These are phyloP conservation scores for Rhopilema esculentum DNA, from an alignment of 30 jellyfish, hydroid and myxozoan genomes.

Conservation along the genomic window DNA sequence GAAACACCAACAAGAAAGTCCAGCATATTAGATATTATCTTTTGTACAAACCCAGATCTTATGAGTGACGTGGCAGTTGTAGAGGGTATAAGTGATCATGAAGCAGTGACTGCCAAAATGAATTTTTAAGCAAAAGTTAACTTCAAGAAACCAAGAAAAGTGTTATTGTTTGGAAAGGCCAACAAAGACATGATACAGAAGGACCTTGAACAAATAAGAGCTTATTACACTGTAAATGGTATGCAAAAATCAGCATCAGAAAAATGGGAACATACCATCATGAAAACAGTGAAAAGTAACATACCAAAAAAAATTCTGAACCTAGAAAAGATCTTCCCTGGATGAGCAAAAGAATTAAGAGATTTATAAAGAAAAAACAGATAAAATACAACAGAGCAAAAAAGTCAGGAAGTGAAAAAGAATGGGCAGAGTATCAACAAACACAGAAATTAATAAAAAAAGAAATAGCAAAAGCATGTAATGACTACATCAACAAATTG, in stretches of 20 bases:
- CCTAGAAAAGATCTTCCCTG: background rate
- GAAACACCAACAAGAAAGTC: constrained; percentile 27
- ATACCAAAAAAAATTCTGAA: background rate
- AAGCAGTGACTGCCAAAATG: background rate
- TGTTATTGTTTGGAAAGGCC: background rate
- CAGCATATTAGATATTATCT: constrained; percentile 30
- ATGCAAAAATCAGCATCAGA: background rate
- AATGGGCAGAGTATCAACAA: constrained; percentile 5
- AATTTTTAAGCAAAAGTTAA: background rate
- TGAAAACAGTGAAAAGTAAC: background rate
- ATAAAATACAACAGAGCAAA: constrained; percentile 4
- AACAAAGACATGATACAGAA: background rate
- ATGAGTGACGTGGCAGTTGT: background rate
- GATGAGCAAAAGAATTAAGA: constrained; percentile 2
- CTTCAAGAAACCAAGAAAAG: constrained; percentile 3
- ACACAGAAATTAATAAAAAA: constrained; percentile 1
- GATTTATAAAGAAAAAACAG: background rate
- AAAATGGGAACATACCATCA: constrained; percentile 1
- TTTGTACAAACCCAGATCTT: constrained; percentile 39
- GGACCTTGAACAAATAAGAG: constrained; percentile 1
- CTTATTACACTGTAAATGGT: background rate
- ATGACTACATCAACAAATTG: background rate
- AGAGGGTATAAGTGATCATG: constrained; percentile 57
- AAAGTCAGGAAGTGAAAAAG: background rate
- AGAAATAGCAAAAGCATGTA: background rate